Conservation (phyloP, 2,113 vertebrate genomes). For the Isichthys henryi region DNA sequence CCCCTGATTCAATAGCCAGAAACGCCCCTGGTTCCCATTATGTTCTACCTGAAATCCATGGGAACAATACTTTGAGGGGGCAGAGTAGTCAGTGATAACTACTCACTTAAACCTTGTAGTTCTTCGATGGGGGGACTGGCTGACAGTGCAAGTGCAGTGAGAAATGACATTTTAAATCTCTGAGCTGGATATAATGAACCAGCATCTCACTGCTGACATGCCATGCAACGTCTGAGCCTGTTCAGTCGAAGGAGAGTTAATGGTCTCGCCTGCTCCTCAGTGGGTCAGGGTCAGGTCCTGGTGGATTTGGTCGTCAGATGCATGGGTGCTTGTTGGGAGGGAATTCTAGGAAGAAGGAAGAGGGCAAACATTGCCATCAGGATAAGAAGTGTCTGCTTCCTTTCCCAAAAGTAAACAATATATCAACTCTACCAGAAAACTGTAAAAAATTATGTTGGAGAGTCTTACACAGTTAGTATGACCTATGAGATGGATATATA, state of each 20-base stretch:
- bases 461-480: not conserved
- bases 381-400: not conserved
- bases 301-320: not conserved
- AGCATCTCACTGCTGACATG: not conserved
- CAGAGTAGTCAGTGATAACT: not conserved
- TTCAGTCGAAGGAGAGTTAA: not conserved
- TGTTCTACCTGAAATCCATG: not conserved
- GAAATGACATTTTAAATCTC: not conserved
- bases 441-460: not conserved
- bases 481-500: no score
- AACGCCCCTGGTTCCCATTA: not conserved
- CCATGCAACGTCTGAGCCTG: not conserved
- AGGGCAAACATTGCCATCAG: not conserved
- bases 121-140: not conserved
- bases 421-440: not conserved
- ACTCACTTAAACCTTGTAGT: not conserved
- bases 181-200: not conserved
- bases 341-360: not conserved
- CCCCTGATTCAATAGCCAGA: no score
- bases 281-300: not conserved
- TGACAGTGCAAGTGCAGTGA: not conserved
- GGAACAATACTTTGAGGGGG: not conserved
- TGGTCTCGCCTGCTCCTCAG: not conserved
- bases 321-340: not conserved
- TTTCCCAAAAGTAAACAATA: not conserved